A percentile compares a stretch with the other conserved stretches of the same genome.
These are phyloP conservation scores for Danio jaintianensis DNA, from an alignment of 2,797 vertebrate genomes.

Conservation along the genomic window DNA sequence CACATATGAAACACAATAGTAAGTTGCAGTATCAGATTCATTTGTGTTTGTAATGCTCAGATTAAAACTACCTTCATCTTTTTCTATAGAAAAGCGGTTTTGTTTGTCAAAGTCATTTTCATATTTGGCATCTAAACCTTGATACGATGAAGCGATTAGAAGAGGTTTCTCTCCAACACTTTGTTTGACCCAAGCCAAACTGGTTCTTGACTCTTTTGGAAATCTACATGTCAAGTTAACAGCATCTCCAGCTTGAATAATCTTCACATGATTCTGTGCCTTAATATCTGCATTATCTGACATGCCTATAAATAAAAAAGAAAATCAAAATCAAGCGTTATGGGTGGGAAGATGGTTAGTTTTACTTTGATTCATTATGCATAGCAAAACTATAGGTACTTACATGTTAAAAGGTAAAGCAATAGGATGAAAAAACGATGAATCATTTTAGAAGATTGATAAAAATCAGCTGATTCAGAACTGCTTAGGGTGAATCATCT, in stretches of 20 bases:
- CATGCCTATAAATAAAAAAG: neutral
- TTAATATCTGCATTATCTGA: neutral
- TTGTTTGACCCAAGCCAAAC: neutral
- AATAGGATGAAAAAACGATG: neutral
- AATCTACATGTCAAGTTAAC: neutral
- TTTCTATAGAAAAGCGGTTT: neutral
- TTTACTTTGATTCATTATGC: neutral
- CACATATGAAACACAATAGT: neutral
- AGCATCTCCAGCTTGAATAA: conserved; percentile 2
- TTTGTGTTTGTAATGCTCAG: neutral
- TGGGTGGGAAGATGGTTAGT: neutral
- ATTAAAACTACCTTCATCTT: neutral
- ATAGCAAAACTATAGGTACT: neutral
- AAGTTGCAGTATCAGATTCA: conserved; percentile 17
- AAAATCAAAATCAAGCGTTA: neutral
- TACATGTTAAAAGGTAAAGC: conserved; percentile 17
- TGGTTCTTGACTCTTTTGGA: neutral
- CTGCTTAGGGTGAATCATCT: neutral
- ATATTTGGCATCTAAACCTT: fast-evolving
- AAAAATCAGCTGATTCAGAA: neutral
- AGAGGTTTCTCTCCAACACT: conserved; percentile 13
- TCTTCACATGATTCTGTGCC: neutral
- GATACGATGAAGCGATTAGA: neutral
- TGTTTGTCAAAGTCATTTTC: neutral
- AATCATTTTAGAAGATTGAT: neutral